A percentile compares a stretch with the other conserved stretches of the same genome.
These are phyloP conservation scores for Lepisosteus oculatus DNA, from an alignment of 2,113 vertebrate species.

Conservation along the genomic window DNA sequence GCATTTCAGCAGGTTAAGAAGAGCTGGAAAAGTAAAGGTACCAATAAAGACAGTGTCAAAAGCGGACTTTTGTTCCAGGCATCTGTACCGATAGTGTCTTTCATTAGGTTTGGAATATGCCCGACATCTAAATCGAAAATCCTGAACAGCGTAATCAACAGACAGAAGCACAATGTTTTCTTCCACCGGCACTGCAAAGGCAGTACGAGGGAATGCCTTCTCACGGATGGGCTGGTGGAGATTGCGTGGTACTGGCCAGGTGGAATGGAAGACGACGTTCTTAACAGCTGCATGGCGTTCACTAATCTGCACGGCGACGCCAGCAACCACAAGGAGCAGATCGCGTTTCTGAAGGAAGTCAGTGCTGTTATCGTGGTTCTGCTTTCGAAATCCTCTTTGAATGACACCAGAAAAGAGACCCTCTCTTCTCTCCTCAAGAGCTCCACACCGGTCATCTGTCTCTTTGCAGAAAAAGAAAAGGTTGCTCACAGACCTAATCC, in stretches of 20 bases:
- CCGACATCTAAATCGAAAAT: conserved; percentile 34
- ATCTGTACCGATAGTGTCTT: no score
- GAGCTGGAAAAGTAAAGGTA: no score
- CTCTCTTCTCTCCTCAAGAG: no score
- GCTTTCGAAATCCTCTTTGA: background rate
- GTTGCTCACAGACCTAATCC: no score
- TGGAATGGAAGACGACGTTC: conserved; percentile 27
- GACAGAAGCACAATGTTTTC: conserved; percentile 45
- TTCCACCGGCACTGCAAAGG: conserved; percentile 41
- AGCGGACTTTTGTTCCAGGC: no score
- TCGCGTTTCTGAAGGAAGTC: conserved; percentile 40
- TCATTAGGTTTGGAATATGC: no score
- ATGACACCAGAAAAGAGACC: no score
- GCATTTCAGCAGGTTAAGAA: no score
- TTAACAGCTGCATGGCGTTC: conserved; percentile 45
- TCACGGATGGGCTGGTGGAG: conserved; percentile 50
- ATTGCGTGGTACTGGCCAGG: conserved; percentile 54
- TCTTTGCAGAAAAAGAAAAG: no score
- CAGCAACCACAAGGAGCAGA: conserved; percentile 34
- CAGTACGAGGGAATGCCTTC: conserved; percentile 32
- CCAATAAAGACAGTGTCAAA: no score
- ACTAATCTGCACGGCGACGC: conserved; percentile 51
- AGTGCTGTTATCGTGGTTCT: conserved; percentile 37
- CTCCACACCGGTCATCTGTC: no score
- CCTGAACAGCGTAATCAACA: conserved; percentile 46